A percentile compares a stretch with the other conserved stretches of the same genome.
Conservation (phyloP, 2,797 vertebrate species). For the Etheostoma perlongum region DNA sequence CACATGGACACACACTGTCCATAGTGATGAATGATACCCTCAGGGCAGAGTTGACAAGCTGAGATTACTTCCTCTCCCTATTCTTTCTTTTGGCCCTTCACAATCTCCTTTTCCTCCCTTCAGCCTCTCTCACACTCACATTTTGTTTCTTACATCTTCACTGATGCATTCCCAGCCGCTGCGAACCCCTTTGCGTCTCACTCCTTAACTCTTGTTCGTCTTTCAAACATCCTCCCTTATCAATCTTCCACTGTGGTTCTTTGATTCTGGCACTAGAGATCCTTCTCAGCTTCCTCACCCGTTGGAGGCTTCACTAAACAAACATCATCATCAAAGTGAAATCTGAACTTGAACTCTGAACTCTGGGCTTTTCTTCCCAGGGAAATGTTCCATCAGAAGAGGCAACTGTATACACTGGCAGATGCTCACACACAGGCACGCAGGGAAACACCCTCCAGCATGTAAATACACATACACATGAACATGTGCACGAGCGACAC, state of each 20-base stretch:
- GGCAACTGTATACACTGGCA: conserved; percentile 74
- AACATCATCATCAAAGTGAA: conserved; percentile 80
- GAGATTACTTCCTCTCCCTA: conserved; percentile 82
- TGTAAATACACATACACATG: conserved; percentile 53
- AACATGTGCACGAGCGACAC: not conserved
- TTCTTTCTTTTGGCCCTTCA: conserved; percentile 77
- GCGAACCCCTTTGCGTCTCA: conserved; percentile 50
- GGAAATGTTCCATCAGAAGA: conserved; percentile 67
- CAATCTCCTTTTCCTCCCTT: conserved; percentile 71
- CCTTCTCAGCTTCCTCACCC: conserved; percentile 51
- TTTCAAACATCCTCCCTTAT: conserved; percentile 71
- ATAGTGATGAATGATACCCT: conserved; percentile 82
- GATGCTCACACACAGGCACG: conserved; percentile 61
- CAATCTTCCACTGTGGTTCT: conserved; percentile 60
- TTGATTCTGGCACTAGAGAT: conserved; percentile 58
- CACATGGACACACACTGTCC: conserved; percentile 62
- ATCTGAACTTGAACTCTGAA: conserved; percentile 79
- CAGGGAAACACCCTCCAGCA: conserved; percentile 35
- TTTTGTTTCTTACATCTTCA: conserved; percentile 66
- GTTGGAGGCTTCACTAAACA: conserved; percentile 69
- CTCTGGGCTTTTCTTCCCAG: conserved; percentile 61
- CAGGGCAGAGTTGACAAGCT: conserved; percentile 74
- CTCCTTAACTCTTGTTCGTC: conserved; percentile 59
- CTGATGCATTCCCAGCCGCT: conserved; percentile 47
- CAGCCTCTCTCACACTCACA: conserved; percentile 55